A percentile compares a stretch with the other conserved stretches of the same genome.
Evolutionary conservation across 2,888 invertebrate genomes (phyloP).

Genomic region (Dinocampus coccinellae): DNA sequence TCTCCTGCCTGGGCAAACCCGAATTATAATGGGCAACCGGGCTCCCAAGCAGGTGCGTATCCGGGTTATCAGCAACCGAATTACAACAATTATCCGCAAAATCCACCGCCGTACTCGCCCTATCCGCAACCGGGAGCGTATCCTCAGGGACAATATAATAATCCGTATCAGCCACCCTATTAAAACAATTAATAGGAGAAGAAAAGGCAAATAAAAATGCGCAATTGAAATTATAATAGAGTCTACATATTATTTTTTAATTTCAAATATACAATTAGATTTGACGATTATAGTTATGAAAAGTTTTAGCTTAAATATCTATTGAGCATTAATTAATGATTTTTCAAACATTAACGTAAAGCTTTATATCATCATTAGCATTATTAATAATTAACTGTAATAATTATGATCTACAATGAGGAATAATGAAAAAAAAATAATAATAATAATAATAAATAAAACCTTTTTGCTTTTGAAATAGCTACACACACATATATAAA

Average conservation of each 20-base stretch:
- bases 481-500: background rate
- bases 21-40: constrained; percentile 63
- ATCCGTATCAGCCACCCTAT: constrained; percentile 53
- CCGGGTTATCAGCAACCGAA: constrained; percentile 60
- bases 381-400: background rate
- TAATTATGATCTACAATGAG: background rate
- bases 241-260: background rate
- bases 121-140: constrained; percentile 56
- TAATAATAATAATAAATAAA: background rate
- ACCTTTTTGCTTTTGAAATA: too few relatives aligned
- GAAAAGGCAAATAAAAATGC: background rate
- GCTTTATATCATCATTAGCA: background rate
- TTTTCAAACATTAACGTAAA: background rate
- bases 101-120: constrained; percentile 62
- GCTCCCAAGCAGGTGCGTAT: constrained; percentile 68
- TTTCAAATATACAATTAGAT: background rate
- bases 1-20: constrained; percentile 66
- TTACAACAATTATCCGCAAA: constrained; percentile 48
- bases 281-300: background rate
- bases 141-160: constrained; percentile 59
- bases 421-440: background rate
- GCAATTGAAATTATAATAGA: background rate
- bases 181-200: constrained; percentile 39
- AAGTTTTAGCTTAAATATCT: background rate
- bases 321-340: background rate